A percentile compares a stretch with the other conserved stretches of the same genome.
Conservation (phyloP, 2,113 vertebrate genomes). For the Labeo catla region DNA sequence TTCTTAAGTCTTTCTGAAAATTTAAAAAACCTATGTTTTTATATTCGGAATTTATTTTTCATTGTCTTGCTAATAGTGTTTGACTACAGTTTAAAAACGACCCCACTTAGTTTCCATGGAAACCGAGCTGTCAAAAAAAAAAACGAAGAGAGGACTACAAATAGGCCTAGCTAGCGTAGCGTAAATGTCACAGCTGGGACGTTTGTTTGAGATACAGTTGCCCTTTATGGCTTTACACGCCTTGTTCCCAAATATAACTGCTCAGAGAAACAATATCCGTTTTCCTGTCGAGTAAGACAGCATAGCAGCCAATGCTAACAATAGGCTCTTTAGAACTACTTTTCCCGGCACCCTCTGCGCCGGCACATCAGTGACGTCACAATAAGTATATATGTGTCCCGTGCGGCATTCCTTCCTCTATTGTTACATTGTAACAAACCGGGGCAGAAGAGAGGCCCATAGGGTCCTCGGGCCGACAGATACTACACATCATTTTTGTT, state of each 20-base stretch:
- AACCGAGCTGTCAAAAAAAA: conserved; percentile 36
- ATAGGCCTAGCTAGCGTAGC: neutral
- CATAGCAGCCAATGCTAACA: neutral
- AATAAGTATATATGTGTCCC: conserved; percentile 71
- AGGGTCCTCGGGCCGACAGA: conserved; percentile 64
- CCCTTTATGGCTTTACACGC: neutral
- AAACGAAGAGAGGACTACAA: neutral
- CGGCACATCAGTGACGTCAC: conserved; percentile 71
- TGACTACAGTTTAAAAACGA: neutral
- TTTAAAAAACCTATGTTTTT: neutral
- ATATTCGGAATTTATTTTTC: neutral
- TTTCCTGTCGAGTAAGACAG: conserved; percentile 6
- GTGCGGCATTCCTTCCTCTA: conserved; percentile 73
- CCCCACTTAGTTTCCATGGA: conserved; percentile 42
- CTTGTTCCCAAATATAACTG: neutral
- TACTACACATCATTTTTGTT: conserved; percentile 46
- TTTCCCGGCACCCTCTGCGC: conserved; percentile 69
- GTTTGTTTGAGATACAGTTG: neutral
- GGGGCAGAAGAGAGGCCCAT: conserved; percentile 67
- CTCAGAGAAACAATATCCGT: neutral
- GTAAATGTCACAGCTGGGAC: neutral
- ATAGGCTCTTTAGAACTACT: conserved; percentile 56
- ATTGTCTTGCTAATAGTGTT: neutral
- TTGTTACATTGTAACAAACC: conserved; percentile 79
- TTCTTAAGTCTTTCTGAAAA: neutral